Base-by-base conservation (phyloP, 2,797 vertebrate species). In the Premnoplex brunnescens region DNA sequence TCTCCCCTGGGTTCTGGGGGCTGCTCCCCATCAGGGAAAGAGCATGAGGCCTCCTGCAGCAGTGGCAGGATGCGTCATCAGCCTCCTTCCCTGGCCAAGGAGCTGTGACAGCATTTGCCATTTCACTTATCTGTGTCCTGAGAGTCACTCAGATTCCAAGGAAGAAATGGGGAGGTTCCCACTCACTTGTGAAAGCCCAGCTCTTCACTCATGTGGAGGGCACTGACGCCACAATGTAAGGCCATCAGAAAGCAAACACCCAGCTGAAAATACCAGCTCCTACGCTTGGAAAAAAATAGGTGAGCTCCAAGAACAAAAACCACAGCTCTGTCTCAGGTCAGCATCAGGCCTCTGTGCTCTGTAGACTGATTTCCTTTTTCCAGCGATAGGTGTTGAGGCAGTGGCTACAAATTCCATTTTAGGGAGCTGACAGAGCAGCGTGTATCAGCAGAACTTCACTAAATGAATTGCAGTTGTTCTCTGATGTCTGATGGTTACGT, bases 221-320 rank as follows among this genome's bases (percentile, higher is more conserved):
- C 20, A 30, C 43, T 3, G 4, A 44, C 3, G 6, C 75, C 44
- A n/a, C 68, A 63, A 41, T 3, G 0, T 41, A 34, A 85, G 49
- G 46, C 27, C 68, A 66, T 59, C 21, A 34, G 74, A 92, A 95
- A 89, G 41, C 9, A 32, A 67, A 71, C 18, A 89, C 71, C 82
- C 4, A 1, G 52, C 64, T 72, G 68, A 84, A 95, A 86, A 51
- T 49, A 77, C 10, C 54, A 1, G 43, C 80, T 72, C 48, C 18
- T 36, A 87, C 56, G n/a, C 73, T n/a, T 93, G 91, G 89, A 93
- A 96, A 96, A 67, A 93, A 81, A 36, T 18, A 77, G 43, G 39
- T 46, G 79, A 88, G 17, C 23, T 43, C 6, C 8, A 75, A 41
- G 64, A 89, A 60, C 20, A 82, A 82, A 95, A 87, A 20, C 3